Conservation (phyloP, 2,888 invertebrate species). For the Nematopogon swammerdamellus region DNA sequence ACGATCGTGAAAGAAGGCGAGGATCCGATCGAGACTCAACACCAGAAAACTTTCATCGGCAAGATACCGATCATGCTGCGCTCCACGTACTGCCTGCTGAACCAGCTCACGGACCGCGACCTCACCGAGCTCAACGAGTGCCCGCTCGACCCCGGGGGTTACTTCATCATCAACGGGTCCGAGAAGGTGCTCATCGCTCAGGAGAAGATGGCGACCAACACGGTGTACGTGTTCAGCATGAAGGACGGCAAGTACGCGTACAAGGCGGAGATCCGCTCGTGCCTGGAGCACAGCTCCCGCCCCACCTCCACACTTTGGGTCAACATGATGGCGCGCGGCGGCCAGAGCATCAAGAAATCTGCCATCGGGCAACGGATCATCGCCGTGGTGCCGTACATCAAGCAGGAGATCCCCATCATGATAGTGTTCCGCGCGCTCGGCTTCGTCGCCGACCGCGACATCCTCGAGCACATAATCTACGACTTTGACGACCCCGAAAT, state of each 20-base stretch:
- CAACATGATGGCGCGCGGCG: slow-evolving; percentile 99
- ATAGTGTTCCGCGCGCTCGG: slow-evolving; percentile 99
- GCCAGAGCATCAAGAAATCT: slow-evolving; percentile 97
- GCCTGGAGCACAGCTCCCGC: slow-evolving; percentile 68
- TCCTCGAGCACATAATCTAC: slow-evolving; percentile 98
- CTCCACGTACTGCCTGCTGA: slow-evolving; percentile 94
- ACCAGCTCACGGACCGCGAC: slow-evolving; percentile 96
- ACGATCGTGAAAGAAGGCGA: slow-evolving; percentile 89
- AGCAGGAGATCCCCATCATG: slow-evolving; percentile 99
- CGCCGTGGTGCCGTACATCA: slow-evolving; percentile 97
- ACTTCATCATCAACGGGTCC: slow-evolving; percentile 99
- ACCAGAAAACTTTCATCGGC: slow-evolving; percentile 72
- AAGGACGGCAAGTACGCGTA: slow-evolving; percentile 99
- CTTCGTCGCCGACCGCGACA: slow-evolving; percentile 98
- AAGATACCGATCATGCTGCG: slow-evolving; percentile 99
- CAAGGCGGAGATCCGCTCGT: slow-evolving; percentile 95
- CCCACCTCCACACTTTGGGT: slow-evolving; percentile 99
- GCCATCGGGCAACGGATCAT: slow-evolving; percentile 98
- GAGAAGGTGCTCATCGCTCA: slow-evolving; percentile 99
- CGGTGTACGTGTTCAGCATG: slow-evolving; percentile 99
- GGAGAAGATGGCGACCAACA: slow-evolving; percentile 99
- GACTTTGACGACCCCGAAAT: slow-evolving; percentile 99
- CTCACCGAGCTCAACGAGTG: slow-evolving; percentile 99
- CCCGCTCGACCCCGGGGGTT: slow-evolving; percentile 98
- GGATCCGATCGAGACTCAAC: slow-evolving; percentile 81